These are phyloP conservation scores for Procapra przewalskii DNA, from an alignment of 2,113 vertebrate species.

Conservation along the genomic window DNA sequence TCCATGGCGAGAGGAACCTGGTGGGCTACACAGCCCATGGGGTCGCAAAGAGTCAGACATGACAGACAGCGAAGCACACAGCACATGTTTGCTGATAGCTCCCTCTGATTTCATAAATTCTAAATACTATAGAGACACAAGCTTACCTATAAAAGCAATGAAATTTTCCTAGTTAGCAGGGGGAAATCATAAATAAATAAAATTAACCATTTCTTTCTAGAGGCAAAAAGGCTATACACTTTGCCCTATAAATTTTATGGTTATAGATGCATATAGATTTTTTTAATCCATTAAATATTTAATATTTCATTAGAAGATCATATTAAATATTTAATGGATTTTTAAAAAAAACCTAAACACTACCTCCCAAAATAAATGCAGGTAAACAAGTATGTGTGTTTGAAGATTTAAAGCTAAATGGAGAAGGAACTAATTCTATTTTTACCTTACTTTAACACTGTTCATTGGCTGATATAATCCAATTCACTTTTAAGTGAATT, in stretches of 20 bases:
- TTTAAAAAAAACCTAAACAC: background rate
- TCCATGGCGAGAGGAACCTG: background rate
- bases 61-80: background rate
- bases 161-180: constrained; percentile 13
- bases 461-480: background rate
- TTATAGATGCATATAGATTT: background rate
- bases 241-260: background rate
- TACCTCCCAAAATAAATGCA: background rate
- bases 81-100: background rate
- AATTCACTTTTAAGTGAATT: background rate
- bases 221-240: background rate
- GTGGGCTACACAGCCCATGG: background rate
- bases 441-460: background rate
- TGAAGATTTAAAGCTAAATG: background rate
- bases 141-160: background rate
- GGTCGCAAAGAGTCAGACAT: background rate
- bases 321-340: background rate
- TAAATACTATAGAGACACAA: background rate
- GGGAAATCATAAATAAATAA: background rate
- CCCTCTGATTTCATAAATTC: background rate
- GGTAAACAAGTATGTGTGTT: background rate
- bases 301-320: background rate
- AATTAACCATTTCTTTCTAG: background rate
- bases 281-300: background rate
- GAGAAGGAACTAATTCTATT: background rate